Base-by-base conservation (phyloP, 2,113 vertebrate genomes). In the Ceuthmochares aereus region DNA sequence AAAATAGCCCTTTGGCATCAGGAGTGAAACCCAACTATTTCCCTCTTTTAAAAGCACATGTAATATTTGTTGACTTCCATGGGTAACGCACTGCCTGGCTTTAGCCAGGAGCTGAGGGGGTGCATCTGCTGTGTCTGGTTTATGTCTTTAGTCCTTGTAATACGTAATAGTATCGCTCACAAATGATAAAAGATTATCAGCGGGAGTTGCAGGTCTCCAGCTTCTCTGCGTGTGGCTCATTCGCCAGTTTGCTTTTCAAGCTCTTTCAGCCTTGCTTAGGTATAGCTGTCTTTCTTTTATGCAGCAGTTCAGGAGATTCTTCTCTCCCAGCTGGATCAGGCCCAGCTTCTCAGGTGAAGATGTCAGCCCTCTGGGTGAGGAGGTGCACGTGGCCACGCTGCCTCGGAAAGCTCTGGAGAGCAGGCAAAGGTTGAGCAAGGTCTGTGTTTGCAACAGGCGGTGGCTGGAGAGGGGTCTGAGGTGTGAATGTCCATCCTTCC, bases 1-100 rank as follows among this genome's bases (percentile, higher is more conserved):
- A 86, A 96, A 96, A 96, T 90, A 94, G 69, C 60, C 54, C 60
- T 93, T 68, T 34, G 43, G 76, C 27, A 7, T 59, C 10, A 81
- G 54, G 54, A 88, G 43, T 42, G 32, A 86, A 92, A 91, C 9
- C 68, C 79, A 88, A 81, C 17, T 62, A 55, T 72, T 83, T 84
- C 76, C 63, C 30, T n/a, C 30, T 72, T 68, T 42, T 10, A 40
- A 92, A 90, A 80, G 12, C 83, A 77, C 6, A 1, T 70, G 37
- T 25, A 67, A 30, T 49, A 17, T n/a, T 70, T 78, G 14, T 49
- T 82, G 5, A 0, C 59, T 70, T 78, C 70, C 42, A 0, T 67
- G 84, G 60, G 70, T 77, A 92, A 20, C 51, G 29, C 30, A 17
- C 36, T 52, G 32, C 66, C 32, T 84, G 74, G 36, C 74, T 67